Percentiles rank a stretch among this genome's conserved stretches.
Evolutionary conservation across 2,113 vertebrate genomes (phyloP).

Genomic region (Tachysurus fulvidraco): DNA sequence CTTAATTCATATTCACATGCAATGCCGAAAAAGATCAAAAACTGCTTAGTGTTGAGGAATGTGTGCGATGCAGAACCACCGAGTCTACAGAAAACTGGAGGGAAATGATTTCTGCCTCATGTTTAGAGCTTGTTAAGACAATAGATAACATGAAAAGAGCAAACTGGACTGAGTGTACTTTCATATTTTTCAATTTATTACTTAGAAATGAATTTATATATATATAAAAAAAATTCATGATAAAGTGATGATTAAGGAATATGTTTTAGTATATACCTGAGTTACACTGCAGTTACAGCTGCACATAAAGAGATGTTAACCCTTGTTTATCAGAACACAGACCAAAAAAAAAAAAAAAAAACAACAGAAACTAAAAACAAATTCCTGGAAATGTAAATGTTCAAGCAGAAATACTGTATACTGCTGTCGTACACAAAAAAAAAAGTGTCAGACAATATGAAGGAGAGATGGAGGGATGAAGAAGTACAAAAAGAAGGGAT

Average conservation of each 20-base stretch:
- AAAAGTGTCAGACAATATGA: not conserved
- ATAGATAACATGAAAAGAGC: not conserved
- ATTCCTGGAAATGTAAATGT: not conserved
- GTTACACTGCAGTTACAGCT: conserved; percentile 1
- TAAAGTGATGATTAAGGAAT: not conserved
- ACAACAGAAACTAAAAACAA: not conserved
- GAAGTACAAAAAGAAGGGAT: conserved; percentile 34
- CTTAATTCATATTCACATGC: not conserved
- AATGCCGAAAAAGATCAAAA: not conserved
- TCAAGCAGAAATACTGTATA: not conserved
- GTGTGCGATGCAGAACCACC: not conserved
- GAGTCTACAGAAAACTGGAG: not conserved
- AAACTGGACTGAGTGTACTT: not conserved
- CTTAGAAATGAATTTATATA: no score
- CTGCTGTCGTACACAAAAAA: not conserved
- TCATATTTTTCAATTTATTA: no score
- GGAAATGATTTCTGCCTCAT: not conserved
- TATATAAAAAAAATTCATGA: not conserved
- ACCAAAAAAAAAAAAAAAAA: not conserved
- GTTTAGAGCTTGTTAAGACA: not conserved
- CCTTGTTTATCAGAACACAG: not conserved
- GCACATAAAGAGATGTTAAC: not conserved
- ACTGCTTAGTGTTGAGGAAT: not conserved
- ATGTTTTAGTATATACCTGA: not conserved
- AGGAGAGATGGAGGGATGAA: conserved; percentile 28